Conservation (phyloP, 1,140 invertebrate species). For the Camponotus floridanus region DNA sequence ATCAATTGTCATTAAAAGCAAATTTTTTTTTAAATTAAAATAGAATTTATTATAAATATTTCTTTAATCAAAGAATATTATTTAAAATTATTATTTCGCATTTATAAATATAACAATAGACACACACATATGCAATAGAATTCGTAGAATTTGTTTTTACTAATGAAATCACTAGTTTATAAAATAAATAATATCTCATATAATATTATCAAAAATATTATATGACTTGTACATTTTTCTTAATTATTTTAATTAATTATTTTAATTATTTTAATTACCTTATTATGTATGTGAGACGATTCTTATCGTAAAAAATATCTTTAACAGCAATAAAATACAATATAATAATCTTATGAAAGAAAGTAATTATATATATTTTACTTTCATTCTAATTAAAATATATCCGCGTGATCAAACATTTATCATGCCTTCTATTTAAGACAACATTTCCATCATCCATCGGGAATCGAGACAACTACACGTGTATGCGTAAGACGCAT, state of each 20-base stretch:
- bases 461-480: neutral
- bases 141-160: neutral
- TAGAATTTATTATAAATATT: neutral
- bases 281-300: neutral
- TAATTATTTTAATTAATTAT: neutral
- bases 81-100: constrained; percentile 27
- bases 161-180: neutral
- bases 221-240: neutral
- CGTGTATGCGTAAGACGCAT: neutral
- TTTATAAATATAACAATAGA: neutral
- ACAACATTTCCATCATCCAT: constrained; percentile 43
- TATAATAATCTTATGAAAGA: neutral
- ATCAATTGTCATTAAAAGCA: no score
- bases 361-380: neutral
- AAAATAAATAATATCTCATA: neutral
- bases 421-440: constrained; percentile 17
- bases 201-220: neutral
- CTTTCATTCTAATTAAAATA: neutral
- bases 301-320: neutral
- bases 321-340: neutral
- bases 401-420: neutral
- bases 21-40: neutral
- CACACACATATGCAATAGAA: neutral
- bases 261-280: neutral
- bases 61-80: neutral